Percentiles rank a stretch among this genome's conserved stretches.
Evolutionary conservation across 2,113 vertebrate species (phyloP).

Genomic region (Pogona vitticeps): DNA sequence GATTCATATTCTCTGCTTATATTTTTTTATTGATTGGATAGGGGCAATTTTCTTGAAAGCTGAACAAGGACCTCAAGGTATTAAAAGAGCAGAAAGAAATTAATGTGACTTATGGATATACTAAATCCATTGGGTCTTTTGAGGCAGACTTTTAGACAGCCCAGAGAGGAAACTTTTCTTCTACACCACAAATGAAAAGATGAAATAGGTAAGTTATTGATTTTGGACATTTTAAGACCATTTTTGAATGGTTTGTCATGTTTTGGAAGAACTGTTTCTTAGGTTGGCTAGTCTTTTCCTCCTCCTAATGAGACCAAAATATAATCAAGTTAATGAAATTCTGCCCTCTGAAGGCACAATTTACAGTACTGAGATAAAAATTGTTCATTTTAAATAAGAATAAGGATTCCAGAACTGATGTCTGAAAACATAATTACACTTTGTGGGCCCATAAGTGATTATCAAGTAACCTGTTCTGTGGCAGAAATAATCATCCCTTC

Average conservation of each 20-base stretch:
- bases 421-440: slow-evolving; percentile 56
- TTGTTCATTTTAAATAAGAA: slow-evolving; percentile 54
- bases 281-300: slow-evolving; percentile 50
- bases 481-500: slow-evolving; percentile 56
- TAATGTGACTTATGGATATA: slow-evolving; percentile 60
- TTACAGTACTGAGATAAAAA: slow-evolving; percentile 55
- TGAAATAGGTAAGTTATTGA: slow-evolving; percentile 49
- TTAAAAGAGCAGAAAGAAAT: slow-evolving; percentile 63
- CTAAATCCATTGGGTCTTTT: slow-evolving; percentile 53
- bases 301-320: slow-evolving; percentile 52
- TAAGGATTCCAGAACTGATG: slow-evolving; percentile 41
- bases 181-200: slow-evolving; percentile 48
- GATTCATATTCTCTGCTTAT: slow-evolving; percentile 67
- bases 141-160: slow-evolving; percentile 54
- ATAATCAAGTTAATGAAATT: slow-evolving; percentile 63
- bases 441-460: slow-evolving; percentile 54
- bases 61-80: slow-evolving; percentile 65
- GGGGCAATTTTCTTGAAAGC: slow-evolving; percentile 71
- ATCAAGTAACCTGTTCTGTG: slow-evolving; percentile 49
- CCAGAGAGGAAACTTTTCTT: slow-evolving; percentile 55
- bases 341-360: slow-evolving; percentile 27
- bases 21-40: slow-evolving; percentile 70
- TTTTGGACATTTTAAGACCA: slow-evolving; percentile 58
- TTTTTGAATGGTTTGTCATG: slow-evolving; percentile 57
- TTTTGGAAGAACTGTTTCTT: slow-evolving; percentile 66